Evolutionary conservation across 2,113 vertebrate genomes (phyloP).

Genomic region (Petrocephalus zakoni): DNA sequence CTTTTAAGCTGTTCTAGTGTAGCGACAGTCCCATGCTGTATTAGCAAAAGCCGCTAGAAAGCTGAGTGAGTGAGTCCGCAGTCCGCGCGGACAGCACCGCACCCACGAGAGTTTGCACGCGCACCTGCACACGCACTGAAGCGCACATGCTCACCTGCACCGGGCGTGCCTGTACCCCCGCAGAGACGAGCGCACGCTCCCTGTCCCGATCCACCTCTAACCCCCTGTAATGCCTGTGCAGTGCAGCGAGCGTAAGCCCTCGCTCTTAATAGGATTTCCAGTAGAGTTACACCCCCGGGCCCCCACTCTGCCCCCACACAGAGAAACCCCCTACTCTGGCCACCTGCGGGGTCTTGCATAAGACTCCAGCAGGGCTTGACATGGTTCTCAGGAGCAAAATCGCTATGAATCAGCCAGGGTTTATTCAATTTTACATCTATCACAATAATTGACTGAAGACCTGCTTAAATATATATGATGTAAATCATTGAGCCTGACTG

Average conservation of each 20-base stretch:
- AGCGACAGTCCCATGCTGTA: not conserved
- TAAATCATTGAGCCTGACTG: not conserved
- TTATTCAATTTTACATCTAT: not conserved
- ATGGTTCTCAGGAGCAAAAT: not conserved
- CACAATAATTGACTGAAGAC: not conserved
- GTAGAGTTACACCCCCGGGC: not conserved
- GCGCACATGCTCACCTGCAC: not conserved
- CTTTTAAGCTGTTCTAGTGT: not conserved
- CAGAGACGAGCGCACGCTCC: not conserved
- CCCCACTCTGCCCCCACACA: not conserved
- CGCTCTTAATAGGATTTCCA: conserved; percentile 23
- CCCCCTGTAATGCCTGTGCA: not conserved
- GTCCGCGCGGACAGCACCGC: not conserved
- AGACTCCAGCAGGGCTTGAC: not conserved
- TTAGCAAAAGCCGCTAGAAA: not conserved
- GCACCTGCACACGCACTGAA: not conserved
- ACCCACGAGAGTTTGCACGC: not conserved
- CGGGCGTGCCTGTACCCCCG: not conserved
- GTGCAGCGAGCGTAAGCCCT: not conserved
- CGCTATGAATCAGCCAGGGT: not conserved
- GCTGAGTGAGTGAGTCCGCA: not conserved
- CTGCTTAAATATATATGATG: not conserved
- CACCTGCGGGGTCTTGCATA: not conserved
- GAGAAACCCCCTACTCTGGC: not conserved
- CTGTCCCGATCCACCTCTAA: not conserved